Conservation (phyloP, 1,140 invertebrate genomes). For the Palaemon carinicauda region DNA sequence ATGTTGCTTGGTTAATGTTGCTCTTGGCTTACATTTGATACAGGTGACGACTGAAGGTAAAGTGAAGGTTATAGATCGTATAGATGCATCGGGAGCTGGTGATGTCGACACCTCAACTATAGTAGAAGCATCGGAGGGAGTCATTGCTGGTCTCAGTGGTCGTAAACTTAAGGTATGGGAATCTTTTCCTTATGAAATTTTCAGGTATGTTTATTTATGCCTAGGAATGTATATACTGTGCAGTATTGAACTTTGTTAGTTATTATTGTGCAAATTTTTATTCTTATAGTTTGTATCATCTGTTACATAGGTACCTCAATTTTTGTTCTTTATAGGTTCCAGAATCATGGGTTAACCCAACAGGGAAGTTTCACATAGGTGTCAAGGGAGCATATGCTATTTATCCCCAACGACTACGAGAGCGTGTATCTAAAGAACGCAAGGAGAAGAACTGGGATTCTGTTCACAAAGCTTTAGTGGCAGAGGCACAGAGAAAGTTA, state of each 20-base stretch:
- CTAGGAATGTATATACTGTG: neutral
- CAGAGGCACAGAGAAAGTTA: conserved; percentile 77
- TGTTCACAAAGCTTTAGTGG: conserved; percentile 78
- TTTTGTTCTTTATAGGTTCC: conserved; percentile 74
- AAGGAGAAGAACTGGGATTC: conserved; percentile 89
- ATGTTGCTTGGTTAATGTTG: neutral
- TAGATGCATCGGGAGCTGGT: conserved; percentile 94
- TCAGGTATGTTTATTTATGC: neutral
- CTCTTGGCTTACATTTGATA: conserved; percentile 61
- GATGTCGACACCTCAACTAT: conserved; percentile 90
- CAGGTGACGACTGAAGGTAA: conserved; percentile 88
- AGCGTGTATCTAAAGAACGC: conserved; percentile 82
- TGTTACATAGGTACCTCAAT: conserved; percentile 23
- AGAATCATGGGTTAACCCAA: conserved; percentile 82
- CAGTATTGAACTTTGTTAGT: neutral
- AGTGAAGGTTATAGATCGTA: conserved; percentile 92
- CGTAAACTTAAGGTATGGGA: conserved; percentile 81
- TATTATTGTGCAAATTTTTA: too few relatives aligned
- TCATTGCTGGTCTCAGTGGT: conserved; percentile 86
- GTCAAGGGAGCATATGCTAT: conserved; percentile 86
- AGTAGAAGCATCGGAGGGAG: conserved; percentile 77
- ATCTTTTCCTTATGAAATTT: neutral
- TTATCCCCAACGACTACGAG: conserved; percentile 83
- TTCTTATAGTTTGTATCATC: neutral
- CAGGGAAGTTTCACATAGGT: conserved; percentile 81